phyloP scores from a whole-genome alignment of 1,140 invertebrate species.

The Hycleus phaleratus region DNA sequence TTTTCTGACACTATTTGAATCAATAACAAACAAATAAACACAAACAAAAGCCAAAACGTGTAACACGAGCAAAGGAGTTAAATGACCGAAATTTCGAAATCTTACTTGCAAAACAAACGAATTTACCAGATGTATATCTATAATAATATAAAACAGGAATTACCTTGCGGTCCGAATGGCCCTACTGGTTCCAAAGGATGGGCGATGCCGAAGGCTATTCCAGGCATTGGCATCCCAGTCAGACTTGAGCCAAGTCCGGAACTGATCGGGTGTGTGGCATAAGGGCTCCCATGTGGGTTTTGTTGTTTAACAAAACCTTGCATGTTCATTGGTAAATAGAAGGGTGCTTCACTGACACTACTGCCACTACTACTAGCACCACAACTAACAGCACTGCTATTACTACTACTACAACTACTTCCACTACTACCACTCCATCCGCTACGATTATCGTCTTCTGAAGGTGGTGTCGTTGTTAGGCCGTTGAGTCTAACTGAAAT shows the following conservation, averaged over 20 bases:
- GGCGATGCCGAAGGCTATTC: constrained; percentile 40
- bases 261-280: constrained; percentile 19
- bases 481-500: constrained; percentile 23
- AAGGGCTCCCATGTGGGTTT: constrained; percentile 17
- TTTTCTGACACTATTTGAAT: neutral
- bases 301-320: constrained; percentile 15
- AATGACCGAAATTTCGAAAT: too few relatives aligned
- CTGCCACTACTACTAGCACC: too few relatives aligned
- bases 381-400: neutral
- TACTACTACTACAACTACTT: neutral
- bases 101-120: too few relatives aligned
- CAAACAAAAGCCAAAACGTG: too few relatives aligned
- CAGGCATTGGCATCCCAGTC: constrained; percentile 29
- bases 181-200: constrained; percentile 43
- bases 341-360: constrained; percentile 3
- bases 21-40: too few relatives aligned
- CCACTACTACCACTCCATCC: constrained; percentile 5
- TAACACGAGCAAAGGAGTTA: too few relatives aligned
- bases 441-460: constrained; percentile 4
- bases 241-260: constrained; percentile 31
- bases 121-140: too few relatives aligned
- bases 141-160: constrained; percentile 25
- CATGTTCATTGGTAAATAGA: constrained; percentile 12
- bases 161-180: constrained; percentile 45
- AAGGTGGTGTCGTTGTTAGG: constrained; percentile 20